phyloP scores from a whole-genome alignment of 2,797 vertebrate genomes.

The Myotis findleyi region DNA sequence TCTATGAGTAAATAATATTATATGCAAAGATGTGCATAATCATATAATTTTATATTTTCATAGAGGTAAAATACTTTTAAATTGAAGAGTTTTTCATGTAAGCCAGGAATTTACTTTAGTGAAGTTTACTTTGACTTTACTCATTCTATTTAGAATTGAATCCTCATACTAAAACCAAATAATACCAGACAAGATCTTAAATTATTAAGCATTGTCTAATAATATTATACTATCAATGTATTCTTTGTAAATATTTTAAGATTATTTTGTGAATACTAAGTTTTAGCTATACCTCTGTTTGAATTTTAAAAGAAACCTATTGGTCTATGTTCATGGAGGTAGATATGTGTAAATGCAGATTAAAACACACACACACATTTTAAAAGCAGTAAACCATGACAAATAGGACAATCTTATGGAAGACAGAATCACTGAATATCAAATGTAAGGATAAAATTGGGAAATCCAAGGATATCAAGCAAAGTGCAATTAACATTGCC shows the following conservation, averaged over 20 bases:
- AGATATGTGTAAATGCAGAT: background rate
- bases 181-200: background rate
- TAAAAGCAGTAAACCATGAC: background rate
- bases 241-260: background rate
- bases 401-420: background rate
- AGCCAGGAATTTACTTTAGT: background rate
- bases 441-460: background rate
- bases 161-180: constrained; percentile 7
- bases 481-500: background rate
- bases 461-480: background rate
- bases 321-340: background rate
- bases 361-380: background rate
- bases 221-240: background rate
- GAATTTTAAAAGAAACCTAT: background rate
- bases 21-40: background rate
- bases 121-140: background rate
- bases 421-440: background rate
- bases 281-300: background rate
- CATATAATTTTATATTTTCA: background rate
- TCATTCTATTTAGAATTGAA: background rate
- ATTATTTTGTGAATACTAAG: background rate
- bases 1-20: background rate
- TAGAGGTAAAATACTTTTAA: background rate
- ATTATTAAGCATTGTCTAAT: background rate
- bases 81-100: background rate